phyloP scores from a whole-genome alignment of 2,888 invertebrate genomes.

The Reticulitermes lucifugus region DNA sequence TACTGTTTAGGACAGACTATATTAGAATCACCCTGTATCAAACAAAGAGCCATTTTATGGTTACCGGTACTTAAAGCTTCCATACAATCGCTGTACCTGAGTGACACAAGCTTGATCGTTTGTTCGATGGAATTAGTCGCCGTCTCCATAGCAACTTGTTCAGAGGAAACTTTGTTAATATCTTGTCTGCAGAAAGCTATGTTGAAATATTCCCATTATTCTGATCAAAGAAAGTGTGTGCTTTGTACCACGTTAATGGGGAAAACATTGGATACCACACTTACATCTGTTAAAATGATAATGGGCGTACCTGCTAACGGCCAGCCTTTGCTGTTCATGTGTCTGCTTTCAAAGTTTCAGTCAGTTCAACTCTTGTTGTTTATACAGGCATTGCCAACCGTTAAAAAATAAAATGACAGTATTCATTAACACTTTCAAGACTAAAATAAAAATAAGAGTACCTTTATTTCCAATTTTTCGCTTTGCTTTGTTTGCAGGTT shows the following conservation, averaged over 20 bases:
- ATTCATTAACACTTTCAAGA: too few species aligned
- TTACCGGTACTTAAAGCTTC: not conserved
- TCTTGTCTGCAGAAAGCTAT: not conserved
- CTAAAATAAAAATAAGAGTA: too few species aligned
- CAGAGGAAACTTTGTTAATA: not conserved
- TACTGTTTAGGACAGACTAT: not conserved
- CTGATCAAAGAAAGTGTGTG: not conserved
- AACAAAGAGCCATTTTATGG: not conserved
- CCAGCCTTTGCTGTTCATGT: too few species aligned
- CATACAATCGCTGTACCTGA: not conserved
- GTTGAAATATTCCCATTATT: conserved; percentile 6
- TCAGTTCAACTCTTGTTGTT: too few species aligned
- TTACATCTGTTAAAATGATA: not conserved
- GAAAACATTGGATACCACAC: not conserved
- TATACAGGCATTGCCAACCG: too few species aligned
- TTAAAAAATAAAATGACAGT: too few species aligned
- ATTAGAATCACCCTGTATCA: not conserved
- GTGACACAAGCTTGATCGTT: not conserved
- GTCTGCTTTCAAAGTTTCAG: too few species aligned
- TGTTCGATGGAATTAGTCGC: not conserved
- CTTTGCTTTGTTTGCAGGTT: too few species aligned
- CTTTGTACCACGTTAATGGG: not conserved
- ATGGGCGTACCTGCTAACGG: not conserved
- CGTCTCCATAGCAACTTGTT: not conserved
- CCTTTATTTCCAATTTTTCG: too few species aligned